These are phyloP conservation scores for Thripadectes ignobilis DNA, from an alignment of 2,797 vertebrate genomes.

Conservation along the genomic window DNA sequence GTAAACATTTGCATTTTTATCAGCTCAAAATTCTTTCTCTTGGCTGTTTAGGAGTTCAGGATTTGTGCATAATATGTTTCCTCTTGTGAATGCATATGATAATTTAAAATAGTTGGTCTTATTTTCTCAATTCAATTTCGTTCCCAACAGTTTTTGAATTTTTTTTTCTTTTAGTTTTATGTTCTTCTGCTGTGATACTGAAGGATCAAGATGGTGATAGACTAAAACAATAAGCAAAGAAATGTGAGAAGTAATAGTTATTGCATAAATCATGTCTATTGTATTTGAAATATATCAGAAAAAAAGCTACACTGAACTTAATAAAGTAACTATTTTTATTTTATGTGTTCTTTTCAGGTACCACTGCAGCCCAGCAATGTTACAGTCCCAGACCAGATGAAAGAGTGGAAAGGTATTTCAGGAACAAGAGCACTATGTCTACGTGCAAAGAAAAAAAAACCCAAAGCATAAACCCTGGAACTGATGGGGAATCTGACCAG, in stretches of 20 bases:
- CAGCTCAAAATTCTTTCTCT: not conserved
- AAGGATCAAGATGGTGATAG: not conserved
- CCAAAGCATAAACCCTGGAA: not conserved
- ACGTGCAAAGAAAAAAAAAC: not conserved
- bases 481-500: not conserved
- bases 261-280: not conserved
- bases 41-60: not conserved
- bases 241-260: not conserved
- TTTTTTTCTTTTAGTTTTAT: not conserved
- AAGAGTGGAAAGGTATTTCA: not conserved
- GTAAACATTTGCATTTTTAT: constrained; percentile 11
- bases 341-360: not conserved
- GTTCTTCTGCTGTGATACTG: not conserved
- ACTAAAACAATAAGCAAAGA: not conserved
- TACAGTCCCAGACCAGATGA: not conserved
- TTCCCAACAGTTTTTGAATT: not conserved
- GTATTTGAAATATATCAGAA: not conserved
- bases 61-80: not conserved
- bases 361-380: not conserved
- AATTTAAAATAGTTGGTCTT: not conserved
- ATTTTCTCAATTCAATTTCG: not conserved
- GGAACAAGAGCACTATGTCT: not conserved
- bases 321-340: not conserved
- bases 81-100: not conserved
- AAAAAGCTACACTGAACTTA: not conserved